These are phyloP conservation scores for Odontophorus gujanensis DNA, from an alignment of 2,113 vertebrate genomes.

Conservation along the genomic window DNA sequence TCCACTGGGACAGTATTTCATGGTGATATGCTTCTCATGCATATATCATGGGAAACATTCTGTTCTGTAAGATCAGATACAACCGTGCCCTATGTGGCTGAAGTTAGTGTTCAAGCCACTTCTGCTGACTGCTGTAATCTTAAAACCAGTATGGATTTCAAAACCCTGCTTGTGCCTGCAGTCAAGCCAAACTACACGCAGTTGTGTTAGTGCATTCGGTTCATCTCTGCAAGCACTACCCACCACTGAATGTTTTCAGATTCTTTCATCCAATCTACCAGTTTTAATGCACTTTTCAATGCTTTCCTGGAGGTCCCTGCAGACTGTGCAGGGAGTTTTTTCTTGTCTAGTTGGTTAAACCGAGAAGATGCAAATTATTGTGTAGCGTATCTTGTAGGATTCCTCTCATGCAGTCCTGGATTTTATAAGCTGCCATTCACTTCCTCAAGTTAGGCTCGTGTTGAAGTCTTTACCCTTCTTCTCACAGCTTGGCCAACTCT, in stretches of 20 bases:
- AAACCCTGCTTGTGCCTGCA: neutral
- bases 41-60: neutral
- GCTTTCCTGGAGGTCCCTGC: neutral
- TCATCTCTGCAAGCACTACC: neutral
- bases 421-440: neutral
- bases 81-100: neutral
- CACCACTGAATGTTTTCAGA: neutral
- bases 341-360: neutral
- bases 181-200: neutral
- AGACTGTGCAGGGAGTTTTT: neutral
- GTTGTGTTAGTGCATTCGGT: neutral
- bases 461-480: neutral
- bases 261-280: neutral
- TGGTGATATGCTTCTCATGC: fast-evolving
- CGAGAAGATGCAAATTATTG: neutral
- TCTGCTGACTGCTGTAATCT: neutral
- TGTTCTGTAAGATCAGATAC: neutral
- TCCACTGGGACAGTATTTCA: neutral
- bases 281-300: neutral
- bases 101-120: neutral
- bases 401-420: neutral
- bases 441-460: neutral
- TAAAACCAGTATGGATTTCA: neutral
- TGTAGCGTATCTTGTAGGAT: neutral
- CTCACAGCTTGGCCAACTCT: neutral